A percentile compares a stretch with the other conserved stretches of the same genome.
Evolutionary conservation across 2,888 invertebrate species (phyloP).

Genomic region (Globia sparganii): DNA sequence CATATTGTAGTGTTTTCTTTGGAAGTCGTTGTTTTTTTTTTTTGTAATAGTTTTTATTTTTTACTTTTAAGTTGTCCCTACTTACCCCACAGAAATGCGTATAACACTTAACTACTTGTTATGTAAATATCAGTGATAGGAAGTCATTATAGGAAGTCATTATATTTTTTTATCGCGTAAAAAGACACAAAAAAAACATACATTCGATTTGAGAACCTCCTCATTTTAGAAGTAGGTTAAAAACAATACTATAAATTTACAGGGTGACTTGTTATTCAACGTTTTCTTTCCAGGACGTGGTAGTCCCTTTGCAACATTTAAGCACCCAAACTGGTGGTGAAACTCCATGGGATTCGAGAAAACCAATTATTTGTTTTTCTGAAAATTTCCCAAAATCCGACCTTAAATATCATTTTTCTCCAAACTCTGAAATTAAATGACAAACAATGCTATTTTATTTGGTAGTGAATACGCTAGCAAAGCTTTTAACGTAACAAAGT

Average conservation of each 20-base stretch:
- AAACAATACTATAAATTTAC: neutral
- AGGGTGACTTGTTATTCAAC: neutral
- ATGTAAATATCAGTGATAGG: too few species aligned
- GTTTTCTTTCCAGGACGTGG: neutral
- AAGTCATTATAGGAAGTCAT: too few species aligned
- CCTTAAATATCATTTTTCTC: neutral
- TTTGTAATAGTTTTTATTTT: too few species aligned
- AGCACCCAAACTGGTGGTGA: accelerated
- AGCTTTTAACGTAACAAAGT: neutral
- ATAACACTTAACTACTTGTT: too few species aligned
- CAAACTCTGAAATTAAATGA: neutral
- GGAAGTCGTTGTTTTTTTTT: too few species aligned
- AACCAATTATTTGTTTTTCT: neutral
- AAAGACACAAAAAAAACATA: too few species aligned
- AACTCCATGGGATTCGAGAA: neutral
- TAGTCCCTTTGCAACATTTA: neutral
- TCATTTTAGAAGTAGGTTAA: too few species aligned
- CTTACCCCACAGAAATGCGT: too few species aligned
- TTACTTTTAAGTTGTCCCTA: too few species aligned
- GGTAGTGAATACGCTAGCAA: neutral
- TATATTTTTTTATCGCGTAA: too few species aligned
- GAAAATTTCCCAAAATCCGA: neutral
- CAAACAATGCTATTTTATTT: neutral
- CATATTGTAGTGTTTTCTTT: too few species aligned
- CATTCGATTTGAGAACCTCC: too few species aligned